Evolutionary conservation across 2,888 invertebrate genomes (phyloP), one percentile per base, ranked within the genome.

Genomic region (Muscina levida): DNA sequence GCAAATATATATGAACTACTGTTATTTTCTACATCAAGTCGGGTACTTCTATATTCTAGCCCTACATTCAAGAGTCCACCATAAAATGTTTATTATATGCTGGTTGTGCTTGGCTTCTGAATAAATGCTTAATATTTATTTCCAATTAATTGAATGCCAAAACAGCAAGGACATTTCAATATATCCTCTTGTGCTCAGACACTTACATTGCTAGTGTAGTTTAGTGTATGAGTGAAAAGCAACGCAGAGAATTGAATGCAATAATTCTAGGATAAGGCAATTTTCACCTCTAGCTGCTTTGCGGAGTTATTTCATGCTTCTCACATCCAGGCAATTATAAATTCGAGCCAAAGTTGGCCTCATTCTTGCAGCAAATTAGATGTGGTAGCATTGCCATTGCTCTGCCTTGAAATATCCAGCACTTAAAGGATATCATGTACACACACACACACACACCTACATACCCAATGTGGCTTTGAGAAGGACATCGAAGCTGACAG

Each of bases 401-500:
- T 2, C 24, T 24, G 53, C 76, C 76, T 73, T 77, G 79, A 72
- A 77, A 70, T 66, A 77, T 77, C 56, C 79, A 76, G 70, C 48
- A 70, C 51, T 57, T 76, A 56, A 76, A 70, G 72, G 31, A 31
- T 3, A 3, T 31, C 31, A 31, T 8, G 8, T 31, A 31, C 8
- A 31, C 31, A 31, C 31, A 31, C 31, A 31, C 31, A 31, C 31
- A 31, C 31, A 31, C 31, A 31, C 3, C 31, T 31, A 8, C 31
- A 31, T 31, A 8, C 31, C 3, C 31, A 31, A 31, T 3, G n/a
- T n/a, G 17, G 53, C n/a, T 46, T n/a, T 19, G 42, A 44, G 72
- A 79, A 79, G 79, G 79, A 76, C 70, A 72, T 42, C 76, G 42
- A 62, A 59, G 57, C 68, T 48, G 57, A 67, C 62, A 79, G 75